Evolutionary conservation across 1,140 invertebrate species (phyloP).

Genomic region (Cotesia typhae): DNA sequence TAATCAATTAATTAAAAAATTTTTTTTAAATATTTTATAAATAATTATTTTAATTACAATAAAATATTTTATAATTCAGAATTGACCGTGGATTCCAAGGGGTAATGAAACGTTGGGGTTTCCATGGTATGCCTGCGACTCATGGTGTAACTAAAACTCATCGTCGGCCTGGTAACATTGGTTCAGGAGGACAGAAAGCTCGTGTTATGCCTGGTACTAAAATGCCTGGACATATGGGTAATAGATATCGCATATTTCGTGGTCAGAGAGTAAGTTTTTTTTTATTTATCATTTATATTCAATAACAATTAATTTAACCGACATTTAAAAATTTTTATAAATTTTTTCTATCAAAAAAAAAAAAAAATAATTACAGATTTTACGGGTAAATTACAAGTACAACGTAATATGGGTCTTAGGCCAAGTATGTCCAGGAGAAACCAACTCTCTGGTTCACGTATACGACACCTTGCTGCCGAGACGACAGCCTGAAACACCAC

Average conservation of each 20-base stretch:
- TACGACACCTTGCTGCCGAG: conserved; percentile 80
- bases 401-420: conserved; percentile 92
- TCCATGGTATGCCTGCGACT: conserved; percentile 90
- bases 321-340: no score
- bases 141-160: conserved; percentile 97
- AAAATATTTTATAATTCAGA: conserved; percentile 60
- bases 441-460: conserved; percentile 81
- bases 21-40: neutral
- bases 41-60: neutral
- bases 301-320: no score
- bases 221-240: conserved; percentile 98
- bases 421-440: conserved; percentile 81
- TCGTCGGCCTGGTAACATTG: conserved; percentile 89
- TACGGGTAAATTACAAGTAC: conserved; percentile 92
- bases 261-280: conserved; percentile 73
- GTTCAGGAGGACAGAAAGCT: conserved; percentile 82
- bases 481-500: conserved; percentile 69
- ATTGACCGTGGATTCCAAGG: conserved; percentile 97
- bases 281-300: no score
- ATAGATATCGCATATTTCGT: conserved; percentile 73
- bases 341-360: no score
- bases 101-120: conserved; percentile 95
- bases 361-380: conserved; percentile 69
- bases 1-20: conserved; percentile 38
- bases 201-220: conserved; percentile 95